phyloP scores from a whole-genome alignment of 1,140 invertebrate genomes.

The Bombus sibiricus region DNA sequence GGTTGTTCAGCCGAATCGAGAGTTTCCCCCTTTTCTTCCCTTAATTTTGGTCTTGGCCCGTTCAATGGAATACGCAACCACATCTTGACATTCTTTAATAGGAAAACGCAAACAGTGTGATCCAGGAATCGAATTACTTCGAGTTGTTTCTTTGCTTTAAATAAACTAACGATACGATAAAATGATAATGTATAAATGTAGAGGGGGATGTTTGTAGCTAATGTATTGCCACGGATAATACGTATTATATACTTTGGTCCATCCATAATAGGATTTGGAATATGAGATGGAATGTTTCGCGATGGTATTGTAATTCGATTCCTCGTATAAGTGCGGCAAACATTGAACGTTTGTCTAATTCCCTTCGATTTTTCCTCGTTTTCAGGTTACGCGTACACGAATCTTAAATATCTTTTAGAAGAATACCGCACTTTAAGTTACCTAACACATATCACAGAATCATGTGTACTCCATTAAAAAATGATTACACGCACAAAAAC shows the following conservation, averaged over 20 bases:
- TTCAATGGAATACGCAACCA: slow-evolving; percentile 10
- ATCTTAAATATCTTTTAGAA: slow-evolving; percentile 7
- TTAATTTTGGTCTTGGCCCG: slow-evolving; percentile 13
- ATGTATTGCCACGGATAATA: neutral
- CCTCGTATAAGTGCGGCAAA: slow-evolving; percentile 3
- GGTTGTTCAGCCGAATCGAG: slow-evolving; percentile 56
- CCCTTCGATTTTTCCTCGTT: neutral
- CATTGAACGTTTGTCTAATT: neutral
- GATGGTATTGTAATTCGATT: slow-evolving; percentile 52
- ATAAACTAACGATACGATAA: neutral
- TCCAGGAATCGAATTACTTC: slow-evolving; percentile 3
- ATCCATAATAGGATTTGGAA: neutral
- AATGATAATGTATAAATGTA: neutral
- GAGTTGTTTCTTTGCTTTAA: neutral
- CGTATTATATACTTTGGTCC: slow-evolving; percentile 11
- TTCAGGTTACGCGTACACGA: neutral
- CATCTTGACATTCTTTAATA: neutral
- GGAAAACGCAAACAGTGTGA: slow-evolving; percentile 15
- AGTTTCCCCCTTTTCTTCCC: neutral
- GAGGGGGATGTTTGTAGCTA: neutral
- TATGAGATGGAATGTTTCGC: slow-evolving; percentile 12
- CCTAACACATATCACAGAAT: slow-evolving; percentile 82
- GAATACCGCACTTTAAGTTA: slow-evolving; percentile 67
- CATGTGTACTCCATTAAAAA: slow-evolving; percentile 70
- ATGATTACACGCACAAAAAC: slow-evolving; percentile 27